Percentiles rank a stretch among this genome's conserved stretches.
Evolutionary conservation across 1,140 invertebrate genomes (phyloP).

Genomic region (Scylla paramamosain): DNA sequence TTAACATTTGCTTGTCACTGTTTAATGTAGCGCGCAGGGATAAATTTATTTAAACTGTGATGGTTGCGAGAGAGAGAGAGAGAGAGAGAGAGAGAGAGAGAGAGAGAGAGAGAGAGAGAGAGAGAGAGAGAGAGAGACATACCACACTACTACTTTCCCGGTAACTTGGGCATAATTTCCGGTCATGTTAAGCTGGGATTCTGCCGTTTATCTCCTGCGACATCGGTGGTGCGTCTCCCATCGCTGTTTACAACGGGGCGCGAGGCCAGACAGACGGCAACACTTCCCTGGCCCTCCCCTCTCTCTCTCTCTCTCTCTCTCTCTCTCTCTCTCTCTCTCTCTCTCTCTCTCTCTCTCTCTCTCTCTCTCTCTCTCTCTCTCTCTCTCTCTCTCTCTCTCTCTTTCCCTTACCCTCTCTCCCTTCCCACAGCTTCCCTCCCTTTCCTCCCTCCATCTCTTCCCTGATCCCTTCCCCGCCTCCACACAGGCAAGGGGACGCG

Average conservation of each 20-base stretch:
- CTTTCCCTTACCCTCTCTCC: not conserved
- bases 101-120: constrained; percentile 10
- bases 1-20: too few species aligned
- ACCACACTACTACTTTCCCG: not conserved
- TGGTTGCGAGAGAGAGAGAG: not conserved
- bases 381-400: not conserved
- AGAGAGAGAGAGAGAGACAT: not conserved
- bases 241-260: not conserved
- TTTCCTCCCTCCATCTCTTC: not conserved
- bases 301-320: not conserved
- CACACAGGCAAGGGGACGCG: not conserved
- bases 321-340: not conserved
- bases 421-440: not conserved
- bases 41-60: not conserved
- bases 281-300: not conserved
- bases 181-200: not conserved
- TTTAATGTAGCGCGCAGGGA: not conserved
- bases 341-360: not conserved
- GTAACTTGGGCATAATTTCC: constrained; percentile 14
- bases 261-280: not conserved
- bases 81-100: constrained; percentile 7
- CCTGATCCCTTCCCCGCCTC: not conserved
- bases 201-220: not conserved
- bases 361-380: not conserved
- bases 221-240: not conserved